Conservation (phyloP, 2,113 vertebrate species). For the Gnathonemus longibarbis region DNA sequence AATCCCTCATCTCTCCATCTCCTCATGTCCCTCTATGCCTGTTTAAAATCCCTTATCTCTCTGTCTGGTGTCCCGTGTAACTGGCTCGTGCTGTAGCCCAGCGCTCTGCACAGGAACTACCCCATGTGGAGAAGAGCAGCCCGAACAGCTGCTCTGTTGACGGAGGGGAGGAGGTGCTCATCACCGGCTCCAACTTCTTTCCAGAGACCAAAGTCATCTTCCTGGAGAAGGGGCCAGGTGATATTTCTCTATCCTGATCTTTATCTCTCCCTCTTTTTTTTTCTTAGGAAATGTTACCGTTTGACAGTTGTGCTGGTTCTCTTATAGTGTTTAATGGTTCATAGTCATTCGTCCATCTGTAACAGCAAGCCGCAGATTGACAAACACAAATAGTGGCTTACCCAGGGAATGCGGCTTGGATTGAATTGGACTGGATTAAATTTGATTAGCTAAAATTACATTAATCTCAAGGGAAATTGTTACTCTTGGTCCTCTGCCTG, state of each 20-base stretch:
- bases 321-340: background rate
- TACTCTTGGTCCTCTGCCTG: background rate
- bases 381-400: background rate
- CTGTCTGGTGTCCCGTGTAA: background rate
- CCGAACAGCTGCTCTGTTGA: slow-evolving; percentile 70
- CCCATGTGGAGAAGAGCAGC: slow-evolving; percentile 83
- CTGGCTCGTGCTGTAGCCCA: slow-evolving; percentile 66
- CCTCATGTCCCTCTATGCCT: background rate
- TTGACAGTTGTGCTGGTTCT: background rate
- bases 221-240: slow-evolving; percentile 82
- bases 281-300: background rate
- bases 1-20: background rate
- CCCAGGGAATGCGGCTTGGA: background rate
- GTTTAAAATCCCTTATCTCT: background rate
- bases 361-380: background rate
- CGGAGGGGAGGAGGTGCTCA: slow-evolving; percentile 80
- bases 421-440: background rate
- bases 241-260: background rate
- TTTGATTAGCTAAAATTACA: background rate
- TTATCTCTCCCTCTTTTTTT: background rate
- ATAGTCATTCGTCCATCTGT: background rate
- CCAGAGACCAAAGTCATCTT: slow-evolving; percentile 87
- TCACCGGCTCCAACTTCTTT: slow-evolving; percentile 84
- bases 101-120: slow-evolving; percentile 87
- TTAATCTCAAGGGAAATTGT: background rate